Base-by-base conservation (phyloP, 2,888 invertebrate genomes). In the Drosophila helvetica region DNA sequence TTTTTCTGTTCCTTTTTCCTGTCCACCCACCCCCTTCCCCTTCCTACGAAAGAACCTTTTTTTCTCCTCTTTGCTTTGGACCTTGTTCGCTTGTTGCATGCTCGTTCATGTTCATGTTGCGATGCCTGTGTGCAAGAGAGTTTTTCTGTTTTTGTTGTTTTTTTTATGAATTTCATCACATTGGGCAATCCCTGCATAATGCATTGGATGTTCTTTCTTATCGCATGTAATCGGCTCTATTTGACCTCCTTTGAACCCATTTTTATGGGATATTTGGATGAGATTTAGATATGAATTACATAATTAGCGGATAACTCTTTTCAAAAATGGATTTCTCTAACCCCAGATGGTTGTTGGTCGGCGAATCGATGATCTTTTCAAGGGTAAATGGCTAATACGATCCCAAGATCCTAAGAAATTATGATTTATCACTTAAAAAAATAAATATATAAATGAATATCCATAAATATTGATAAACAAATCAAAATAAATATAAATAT, bases 161-260 rank as follows among this genome's bases (percentile, higher is more conserved):
- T 76, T 66, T 65, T 54, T 53, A 48, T 69, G 69, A 86, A 83
- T 83, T 83, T 83, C 83, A 87, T 88, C 83, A 83, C 72, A 57
- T 77, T 69, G 55, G 42, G 66, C 63, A 83, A 83, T 86, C 66
- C 80, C 80, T 78, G 76, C 75, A 52, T 12, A 64, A 79, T 55
- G 62, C 53, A 38, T 63, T 25, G 30, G 27, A 25, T 19, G 52
- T 18, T 45, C 53, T 33, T 46, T 17, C 25, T 57, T 53, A 68
- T 62, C 70, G 45, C 7, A 45, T 48, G 43, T 38, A 68, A 33
- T 46, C 54, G 25, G 46, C 33, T 38, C 54, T 47, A 19, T 25
- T 38, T 61, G 71, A 69, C 27, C 71, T 54, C 38, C 22, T 51
- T 60, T 61, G 38, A 47, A 18, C 62, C 19, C 10, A 18, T 12